phyloP scores from a whole-genome alignment of 2,888 invertebrate species.

The Linnaemya vulpina region DNA sequence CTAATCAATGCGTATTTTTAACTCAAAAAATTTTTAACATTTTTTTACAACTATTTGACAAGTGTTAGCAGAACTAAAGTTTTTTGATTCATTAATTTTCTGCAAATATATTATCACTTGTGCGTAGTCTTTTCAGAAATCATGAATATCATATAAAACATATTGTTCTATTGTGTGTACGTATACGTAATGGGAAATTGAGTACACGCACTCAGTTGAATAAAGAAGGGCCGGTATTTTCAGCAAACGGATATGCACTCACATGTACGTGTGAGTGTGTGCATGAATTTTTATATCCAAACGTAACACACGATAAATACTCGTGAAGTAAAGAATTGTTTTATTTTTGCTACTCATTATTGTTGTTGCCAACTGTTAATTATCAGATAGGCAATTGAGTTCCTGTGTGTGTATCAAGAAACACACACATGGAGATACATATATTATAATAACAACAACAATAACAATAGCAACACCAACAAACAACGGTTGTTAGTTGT shows the following conservation, averaged over 20 bases:
- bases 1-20: no score
- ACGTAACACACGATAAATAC: no score
- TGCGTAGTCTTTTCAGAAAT: no score
- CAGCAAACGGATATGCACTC: neutral
- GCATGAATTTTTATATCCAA: neutral
- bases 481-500: constrained; percentile 3
- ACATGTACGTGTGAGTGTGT: neutral
- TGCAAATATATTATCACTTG: no score
- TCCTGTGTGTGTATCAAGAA: neutral
- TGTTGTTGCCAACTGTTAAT: constrained; percentile 17
- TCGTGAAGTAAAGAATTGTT: neutral
- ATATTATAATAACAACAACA: neutral
- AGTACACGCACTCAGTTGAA: neutral
- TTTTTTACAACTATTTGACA: no score
- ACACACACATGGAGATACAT: no score
- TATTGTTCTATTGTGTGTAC: neutral
- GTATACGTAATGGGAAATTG: constrained; percentile 32
- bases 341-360: neutral
- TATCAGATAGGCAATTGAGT: neutral
- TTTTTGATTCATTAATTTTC: no score
- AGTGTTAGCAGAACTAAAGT: no score
- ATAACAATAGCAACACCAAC: no score
- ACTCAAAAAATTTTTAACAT: no score
- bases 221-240: neutral
- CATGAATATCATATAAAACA: no score